These are phyloP conservation scores for Paraplagusia blochii DNA, from an alignment of 2,113 vertebrate genomes.

Conservation along the genomic window DNA sequence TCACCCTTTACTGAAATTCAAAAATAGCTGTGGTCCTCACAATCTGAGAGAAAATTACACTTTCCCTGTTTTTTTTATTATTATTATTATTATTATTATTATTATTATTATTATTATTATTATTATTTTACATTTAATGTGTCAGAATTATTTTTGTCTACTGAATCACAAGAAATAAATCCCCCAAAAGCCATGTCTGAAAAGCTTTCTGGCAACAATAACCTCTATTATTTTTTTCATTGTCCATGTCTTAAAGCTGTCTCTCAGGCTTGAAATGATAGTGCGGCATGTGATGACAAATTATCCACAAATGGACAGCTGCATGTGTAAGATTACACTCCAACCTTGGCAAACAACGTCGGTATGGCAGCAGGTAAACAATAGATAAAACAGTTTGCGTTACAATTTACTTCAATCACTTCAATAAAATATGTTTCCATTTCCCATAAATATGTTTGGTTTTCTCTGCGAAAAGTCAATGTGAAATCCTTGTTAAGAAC, in stretches of 20 bases:
- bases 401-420: slow-evolving; percentile 32
- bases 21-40: slow-evolving; percentile 23
- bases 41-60: slow-evolving; percentile 27
- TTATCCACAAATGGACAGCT: slow-evolving; percentile 53
- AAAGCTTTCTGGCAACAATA: slow-evolving; percentile 42
- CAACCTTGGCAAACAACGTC: slow-evolving; percentile 41
- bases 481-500: slow-evolving; percentile 14
- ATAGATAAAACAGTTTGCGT: slow-evolving; percentile 12
- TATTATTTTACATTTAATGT: slow-evolving; percentile 59
- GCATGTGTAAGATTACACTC: slow-evolving; percentile 55
- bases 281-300: slow-evolving; percentile 50
- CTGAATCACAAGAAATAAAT: too few relatives aligned
- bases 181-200: slow-evolving; percentile 50
- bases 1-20: slow-evolving; percentile 31
- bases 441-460: slow-evolving; percentile 10
- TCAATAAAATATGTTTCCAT: slow-evolving; percentile 16
- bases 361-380: slow-evolving; percentile 43
- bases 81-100: too few relatives aligned
- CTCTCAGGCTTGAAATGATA: slow-evolving; percentile 40
- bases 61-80: too few relatives aligned
- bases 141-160: too few relatives aligned
- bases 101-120: too few relatives aligned
- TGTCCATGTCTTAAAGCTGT: slow-evolving; percentile 54
- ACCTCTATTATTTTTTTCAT: slow-evolving; percentile 56
- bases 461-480: slow-evolving; percentile 36